Base-by-base conservation (phyloP, 2,888 invertebrate genomes). In the Homarus gammarus region DNA sequence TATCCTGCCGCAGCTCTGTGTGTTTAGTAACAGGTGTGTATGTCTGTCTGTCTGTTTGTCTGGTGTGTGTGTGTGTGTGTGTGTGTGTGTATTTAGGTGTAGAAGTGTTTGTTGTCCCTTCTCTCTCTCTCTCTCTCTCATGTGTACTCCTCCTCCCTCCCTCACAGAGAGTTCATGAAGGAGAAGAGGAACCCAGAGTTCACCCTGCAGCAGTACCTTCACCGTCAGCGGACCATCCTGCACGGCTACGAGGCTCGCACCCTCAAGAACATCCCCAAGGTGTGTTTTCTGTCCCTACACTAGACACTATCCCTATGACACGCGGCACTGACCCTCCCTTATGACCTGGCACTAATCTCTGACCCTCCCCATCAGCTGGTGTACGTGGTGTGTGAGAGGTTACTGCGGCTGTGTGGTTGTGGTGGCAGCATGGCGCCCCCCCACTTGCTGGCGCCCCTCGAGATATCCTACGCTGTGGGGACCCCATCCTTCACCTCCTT, bases 181-280 rank as follows among this genome's bases (percentile, higher is more conserved):
- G 94, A 95, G 90, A 95, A 94, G 93, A 94, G 94, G 92, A 94
- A 92, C 79, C 93, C 93, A 56, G 96, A 96, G 93, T 96, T 96
- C 93, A 96, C 96, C 0, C 94, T 97, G 33, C 95, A 95, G 2
- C 96, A 96, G 92, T 96, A 95, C 93, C 94, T 97, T 84, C 95
- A 95, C 92, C 94, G 96, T 92, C 97, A 97, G 93, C 94, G 95
- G 92, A 95, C 96, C 2, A 95, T 96, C 2, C 94, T 97, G 1
- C 97, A 97, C 93, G 97, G 97, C 0, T 95, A 96, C 91, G 97
- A 97, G 92, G 96, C 96, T 92, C 94, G 97, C 92, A 95, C 95
- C 18, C 96, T 97, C 92, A 96, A 95, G 93, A 95, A 96, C 93
- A 95, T 97, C 92, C 97, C 97, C 56, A 97, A 97, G 95, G 97